phyloP scores from a whole-genome alignment of 2,113 vertebrate species.

The Hyperopisus bebe region DNA sequence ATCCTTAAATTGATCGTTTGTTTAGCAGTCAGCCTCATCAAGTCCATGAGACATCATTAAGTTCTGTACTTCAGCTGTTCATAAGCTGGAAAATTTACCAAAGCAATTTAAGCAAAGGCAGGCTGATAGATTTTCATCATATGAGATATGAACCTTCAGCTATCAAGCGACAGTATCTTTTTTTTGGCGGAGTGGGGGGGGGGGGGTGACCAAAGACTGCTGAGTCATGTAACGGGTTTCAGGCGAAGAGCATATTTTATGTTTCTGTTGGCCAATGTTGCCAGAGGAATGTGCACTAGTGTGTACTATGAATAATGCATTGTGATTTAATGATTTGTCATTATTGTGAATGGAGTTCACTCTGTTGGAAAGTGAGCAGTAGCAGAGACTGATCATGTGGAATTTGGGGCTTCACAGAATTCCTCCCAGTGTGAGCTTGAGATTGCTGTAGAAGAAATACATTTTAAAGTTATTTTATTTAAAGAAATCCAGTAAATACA shows the following conservation, averaged over 20 bases:
- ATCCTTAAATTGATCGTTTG: background rate
- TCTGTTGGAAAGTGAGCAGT: background rate
- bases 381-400: background rate
- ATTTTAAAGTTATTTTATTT: background rate
- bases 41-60: background rate
- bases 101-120: background rate
- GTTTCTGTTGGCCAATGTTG: background rate
- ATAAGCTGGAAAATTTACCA: background rate
- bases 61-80: background rate
- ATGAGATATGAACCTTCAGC: background rate
- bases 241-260: background rate
- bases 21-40: background rate
- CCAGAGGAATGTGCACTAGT: background rate
- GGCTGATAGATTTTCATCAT: background rate
- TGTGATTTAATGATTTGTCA: constrained; percentile 8
- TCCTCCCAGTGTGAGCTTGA: background rate
- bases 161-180: background rate
- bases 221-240: background rate
- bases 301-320: background rate
- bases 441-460: background rate
- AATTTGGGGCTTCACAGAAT: background rate
- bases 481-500: background rate
- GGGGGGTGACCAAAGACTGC: background rate
- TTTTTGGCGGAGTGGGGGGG: too few relatives aligned
- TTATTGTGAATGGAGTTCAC: constrained; percentile 1